Evolutionary conservation across 1,140 invertebrate species (phyloP).

Genomic region (Drosophila ogumai): DNA sequence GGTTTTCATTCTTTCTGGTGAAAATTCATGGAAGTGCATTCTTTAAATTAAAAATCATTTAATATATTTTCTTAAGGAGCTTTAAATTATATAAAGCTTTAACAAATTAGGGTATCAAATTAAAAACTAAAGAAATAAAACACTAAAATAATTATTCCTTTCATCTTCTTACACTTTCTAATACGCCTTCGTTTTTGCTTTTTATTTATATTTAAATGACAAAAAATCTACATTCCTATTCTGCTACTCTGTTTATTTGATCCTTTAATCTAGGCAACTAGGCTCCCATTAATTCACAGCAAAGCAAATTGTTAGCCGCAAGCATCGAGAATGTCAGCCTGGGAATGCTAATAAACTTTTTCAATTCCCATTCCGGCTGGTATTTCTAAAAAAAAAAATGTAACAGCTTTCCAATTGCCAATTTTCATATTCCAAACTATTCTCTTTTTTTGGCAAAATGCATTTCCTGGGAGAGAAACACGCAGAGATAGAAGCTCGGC

Average conservation of each 20-base stretch:
- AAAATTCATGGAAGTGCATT: neutral
- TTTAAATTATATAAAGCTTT: neutral
- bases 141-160: neutral
- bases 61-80: neutral
- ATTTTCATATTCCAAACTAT: slow-evolving; percentile 39
- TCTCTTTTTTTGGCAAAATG: slow-evolving; percentile 33
- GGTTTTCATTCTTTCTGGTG: neutral
- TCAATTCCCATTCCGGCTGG: neutral
- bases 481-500: slow-evolving; percentile 16
- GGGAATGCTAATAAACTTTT: slow-evolving; percentile 8
- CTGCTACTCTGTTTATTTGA: no score
- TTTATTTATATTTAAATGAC: neutral
- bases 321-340: neutral
- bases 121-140: neutral
- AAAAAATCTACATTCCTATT: no score
- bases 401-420: slow-evolving; percentile 38
- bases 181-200: neutral
- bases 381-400: neutral
- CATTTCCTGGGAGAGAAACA: slow-evolving; percentile 28
- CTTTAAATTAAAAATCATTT: neutral
- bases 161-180: neutral
- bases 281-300: neutral
- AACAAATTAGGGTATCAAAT: neutral
- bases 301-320: neutral
- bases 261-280: neutral